Evolutionary conservation across 2,113 vertebrate species (phyloP).

Genomic region (Trichechus manatus): DNA sequence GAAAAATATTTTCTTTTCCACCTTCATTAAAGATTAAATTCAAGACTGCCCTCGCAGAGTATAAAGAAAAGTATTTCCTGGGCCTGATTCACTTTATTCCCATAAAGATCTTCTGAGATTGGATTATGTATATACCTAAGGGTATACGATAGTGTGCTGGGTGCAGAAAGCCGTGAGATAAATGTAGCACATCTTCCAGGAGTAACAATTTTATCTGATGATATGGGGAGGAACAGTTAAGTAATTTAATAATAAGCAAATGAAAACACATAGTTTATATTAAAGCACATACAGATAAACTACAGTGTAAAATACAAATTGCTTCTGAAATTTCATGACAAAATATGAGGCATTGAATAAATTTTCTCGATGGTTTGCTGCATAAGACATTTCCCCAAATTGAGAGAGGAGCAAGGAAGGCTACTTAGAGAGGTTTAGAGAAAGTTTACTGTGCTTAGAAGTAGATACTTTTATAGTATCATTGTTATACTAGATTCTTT

Average conservation of each 20-base stretch:
- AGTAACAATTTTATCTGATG: conserved; percentile 60
- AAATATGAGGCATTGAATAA: conserved; percentile 39
- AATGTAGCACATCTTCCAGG: conserved; percentile 16
- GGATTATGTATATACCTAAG: conserved; percentile 43
- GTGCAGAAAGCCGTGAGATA: background rate
- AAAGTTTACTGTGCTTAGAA: background rate
- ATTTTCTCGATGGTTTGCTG: background rate
- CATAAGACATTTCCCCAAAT: background rate
- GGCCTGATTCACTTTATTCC: conserved; percentile 25
- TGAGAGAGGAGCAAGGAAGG: background rate
- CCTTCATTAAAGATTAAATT: conserved; percentile 61
- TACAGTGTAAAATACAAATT: conserved; percentile 52
- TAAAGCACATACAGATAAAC: conserved; percentile 59
- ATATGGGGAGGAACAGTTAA: conserved; percentile 37
- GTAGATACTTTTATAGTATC: background rate
- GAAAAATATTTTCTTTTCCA: conserved; percentile 52
- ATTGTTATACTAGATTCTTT: background rate
- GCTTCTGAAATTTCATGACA: conserved; percentile 55
- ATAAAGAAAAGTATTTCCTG: conserved; percentile 24
- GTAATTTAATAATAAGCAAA: conserved; percentile 70
- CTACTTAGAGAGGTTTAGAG: background rate
- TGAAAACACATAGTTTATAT: conserved; percentile 65
- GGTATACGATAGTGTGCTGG: background rate
- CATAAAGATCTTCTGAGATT: conserved; percentile 60
- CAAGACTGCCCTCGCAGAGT: background rate